phyloP scores from a whole-genome alignment of 2,113 vertebrate genomes.

The Ictalurus furcatus region DNA sequence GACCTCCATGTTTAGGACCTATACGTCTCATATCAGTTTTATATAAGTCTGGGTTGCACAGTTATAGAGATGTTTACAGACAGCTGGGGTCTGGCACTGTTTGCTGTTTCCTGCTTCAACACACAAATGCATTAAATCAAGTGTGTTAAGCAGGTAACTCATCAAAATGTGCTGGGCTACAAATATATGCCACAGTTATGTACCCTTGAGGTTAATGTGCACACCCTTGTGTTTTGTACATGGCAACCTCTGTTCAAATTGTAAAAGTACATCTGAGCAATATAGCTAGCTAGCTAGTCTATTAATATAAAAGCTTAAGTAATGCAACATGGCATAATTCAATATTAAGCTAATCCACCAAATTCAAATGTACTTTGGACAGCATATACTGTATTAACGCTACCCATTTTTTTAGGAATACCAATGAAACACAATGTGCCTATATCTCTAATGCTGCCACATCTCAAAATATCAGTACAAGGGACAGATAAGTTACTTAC shows the following conservation, averaged over 20 bases:
- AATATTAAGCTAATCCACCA: background rate
- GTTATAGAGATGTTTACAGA: background rate
- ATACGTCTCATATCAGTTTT: background rate
- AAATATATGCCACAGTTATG: background rate
- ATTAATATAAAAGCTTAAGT: background rate
- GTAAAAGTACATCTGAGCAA: background rate
- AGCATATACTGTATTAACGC: background rate
- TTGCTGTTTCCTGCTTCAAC: background rate
- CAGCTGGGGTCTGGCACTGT: conserved; percentile 4
- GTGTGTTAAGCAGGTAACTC: background rate
- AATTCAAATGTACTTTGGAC: background rate
- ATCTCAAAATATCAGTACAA: background rate
- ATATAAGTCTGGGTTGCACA: background rate
- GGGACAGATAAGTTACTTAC: background rate
- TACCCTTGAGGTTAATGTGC: background rate
- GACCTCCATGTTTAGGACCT: background rate
- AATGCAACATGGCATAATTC: background rate
- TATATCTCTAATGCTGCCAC: background rate
- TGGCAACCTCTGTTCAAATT: background rate
- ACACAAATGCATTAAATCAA: background rate
- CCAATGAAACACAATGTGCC: background rate
- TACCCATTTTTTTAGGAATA: background rate
- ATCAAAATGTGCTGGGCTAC: background rate
- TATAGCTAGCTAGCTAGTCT: background rate
- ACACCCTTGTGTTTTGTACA: background rate